These are phyloP conservation scores for Hydriomena furcata DNA, from an alignment of 2,888 invertebrate species.

Conservation along the genomic window DNA sequence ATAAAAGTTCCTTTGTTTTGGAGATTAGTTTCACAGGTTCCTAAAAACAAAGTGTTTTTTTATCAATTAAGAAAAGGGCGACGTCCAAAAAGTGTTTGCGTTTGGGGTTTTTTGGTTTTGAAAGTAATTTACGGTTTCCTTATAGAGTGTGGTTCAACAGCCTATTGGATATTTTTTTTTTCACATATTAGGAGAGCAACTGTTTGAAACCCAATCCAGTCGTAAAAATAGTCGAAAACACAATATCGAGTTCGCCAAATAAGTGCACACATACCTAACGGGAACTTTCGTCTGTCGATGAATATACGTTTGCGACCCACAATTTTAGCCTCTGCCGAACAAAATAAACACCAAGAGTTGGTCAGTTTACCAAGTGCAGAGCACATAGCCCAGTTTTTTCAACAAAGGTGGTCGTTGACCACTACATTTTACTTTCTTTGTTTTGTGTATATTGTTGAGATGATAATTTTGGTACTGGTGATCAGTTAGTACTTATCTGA, in stretches of 20 bases:
- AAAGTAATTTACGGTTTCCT: too few relatives aligned
- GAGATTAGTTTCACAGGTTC: too few relatives aligned
- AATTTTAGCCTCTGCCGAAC: conserved; percentile 30
- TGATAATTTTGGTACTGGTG: too few relatives aligned
- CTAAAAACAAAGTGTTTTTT: too few relatives aligned
- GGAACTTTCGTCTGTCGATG: conserved; percentile 40
- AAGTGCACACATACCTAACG: conserved; percentile 44
- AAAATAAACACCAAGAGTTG: conserved; percentile 28
- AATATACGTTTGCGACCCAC: conserved; percentile 41
- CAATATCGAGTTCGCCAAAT: conserved; percentile 36
- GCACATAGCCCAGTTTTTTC: conserved; percentile 24
- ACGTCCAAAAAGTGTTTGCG: background rate
- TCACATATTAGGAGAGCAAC: too few relatives aligned
- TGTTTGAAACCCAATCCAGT: too few relatives aligned
- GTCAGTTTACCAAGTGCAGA: conserved; percentile 26
- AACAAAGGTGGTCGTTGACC: conserved; percentile 13
- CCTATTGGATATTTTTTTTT: too few relatives aligned
- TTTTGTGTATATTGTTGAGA: background rate
- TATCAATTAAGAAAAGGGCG: too few relatives aligned
- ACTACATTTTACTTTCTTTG: conserved; percentile 17
- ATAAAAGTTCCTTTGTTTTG: background rate
- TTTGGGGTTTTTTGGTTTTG: background rate
- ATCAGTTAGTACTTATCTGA: too few relatives aligned
- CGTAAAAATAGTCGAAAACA: conserved; percentile 7
- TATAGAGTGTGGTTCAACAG: too few relatives aligned